phyloP scores from a whole-genome alignment of 2,797 vertebrate genomes.

The Clarias fuscus region DNA sequence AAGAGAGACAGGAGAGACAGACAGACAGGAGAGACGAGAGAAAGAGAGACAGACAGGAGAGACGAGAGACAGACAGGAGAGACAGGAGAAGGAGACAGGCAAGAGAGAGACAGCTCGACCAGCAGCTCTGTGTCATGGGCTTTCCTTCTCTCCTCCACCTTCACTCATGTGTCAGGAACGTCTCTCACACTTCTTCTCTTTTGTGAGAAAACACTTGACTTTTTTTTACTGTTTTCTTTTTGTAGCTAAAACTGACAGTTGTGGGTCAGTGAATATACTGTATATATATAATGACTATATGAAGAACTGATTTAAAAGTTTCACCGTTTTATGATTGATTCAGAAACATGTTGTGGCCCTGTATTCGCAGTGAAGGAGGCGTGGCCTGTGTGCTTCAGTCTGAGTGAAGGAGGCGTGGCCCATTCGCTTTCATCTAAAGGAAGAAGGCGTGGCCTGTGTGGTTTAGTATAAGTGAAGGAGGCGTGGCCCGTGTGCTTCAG shows the following conservation, averaged over 20 bases:
- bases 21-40: too few relatives aligned
- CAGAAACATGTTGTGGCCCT: not conserved
- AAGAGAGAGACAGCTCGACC: not conserved
- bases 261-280: not conserved
- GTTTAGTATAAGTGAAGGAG: not conserved
- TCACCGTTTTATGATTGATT: not conserved
- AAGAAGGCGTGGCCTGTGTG: not conserved
- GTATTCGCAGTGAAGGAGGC: not conserved
- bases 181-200: not conserved
- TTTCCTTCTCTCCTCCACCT: not conserved
- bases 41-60: too few relatives aligned
- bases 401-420: not conserved
- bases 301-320: not conserved
- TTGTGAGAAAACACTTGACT: not conserved
- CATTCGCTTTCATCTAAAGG: too few relatives aligned
- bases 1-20: too few relatives aligned
- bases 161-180: not conserved
- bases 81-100: too few relatives aligned
- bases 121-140: not conserved
- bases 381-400: not conserved
- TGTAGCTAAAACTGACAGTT: not conserved
- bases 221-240: not conserved
- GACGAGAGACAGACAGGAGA: too few relatives aligned
- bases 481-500: not conserved
- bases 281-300: not conserved